These are phyloP conservation scores for Oceanodroma leucorhoa DNA, from an alignment of 2,797 vertebrate genomes.

Conservation along the genomic window DNA sequence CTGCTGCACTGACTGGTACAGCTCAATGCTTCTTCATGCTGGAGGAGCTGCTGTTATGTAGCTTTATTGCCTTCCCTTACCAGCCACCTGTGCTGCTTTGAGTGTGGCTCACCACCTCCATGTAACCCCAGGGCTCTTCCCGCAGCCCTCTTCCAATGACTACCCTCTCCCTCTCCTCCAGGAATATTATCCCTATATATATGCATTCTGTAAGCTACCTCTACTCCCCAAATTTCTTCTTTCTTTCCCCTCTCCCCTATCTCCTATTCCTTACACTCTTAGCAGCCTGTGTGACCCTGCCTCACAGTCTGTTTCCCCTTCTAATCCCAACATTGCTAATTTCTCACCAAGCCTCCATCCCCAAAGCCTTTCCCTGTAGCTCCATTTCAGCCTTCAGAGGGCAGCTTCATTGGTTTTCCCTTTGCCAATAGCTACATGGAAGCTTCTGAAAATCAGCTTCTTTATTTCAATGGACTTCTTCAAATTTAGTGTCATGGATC, in stretches of 20 bases:
- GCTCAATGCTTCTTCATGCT: not conserved
- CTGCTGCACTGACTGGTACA: not conserved
- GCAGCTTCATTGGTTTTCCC: not conserved
- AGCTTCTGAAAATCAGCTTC: not conserved
- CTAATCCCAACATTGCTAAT: not conserved
- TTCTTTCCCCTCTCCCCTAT: not conserved
- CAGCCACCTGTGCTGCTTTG: not conserved
- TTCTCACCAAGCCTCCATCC: not conserved
- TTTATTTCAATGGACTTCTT: not conserved
- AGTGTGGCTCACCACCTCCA: not conserved
- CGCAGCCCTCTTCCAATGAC: not conserved
- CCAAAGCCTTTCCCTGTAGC: not conserved
- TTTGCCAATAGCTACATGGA: not conserved
- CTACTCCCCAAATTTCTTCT: not conserved
- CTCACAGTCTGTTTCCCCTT: not conserved
- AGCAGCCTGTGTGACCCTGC: not conserved
- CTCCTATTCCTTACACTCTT: not conserved
- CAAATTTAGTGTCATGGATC: not conserved
- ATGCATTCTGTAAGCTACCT: not conserved
- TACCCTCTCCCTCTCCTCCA: not conserved
- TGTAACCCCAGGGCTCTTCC: not conserved
- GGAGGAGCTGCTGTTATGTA: not conserved
- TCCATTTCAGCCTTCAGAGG: not conserved
- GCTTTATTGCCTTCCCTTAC: not conserved
- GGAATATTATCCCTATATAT: not conserved